Evolutionary conservation across 1,140 invertebrate genomes (phyloP).

Genomic region (Chrysoperla carnea): DNA sequence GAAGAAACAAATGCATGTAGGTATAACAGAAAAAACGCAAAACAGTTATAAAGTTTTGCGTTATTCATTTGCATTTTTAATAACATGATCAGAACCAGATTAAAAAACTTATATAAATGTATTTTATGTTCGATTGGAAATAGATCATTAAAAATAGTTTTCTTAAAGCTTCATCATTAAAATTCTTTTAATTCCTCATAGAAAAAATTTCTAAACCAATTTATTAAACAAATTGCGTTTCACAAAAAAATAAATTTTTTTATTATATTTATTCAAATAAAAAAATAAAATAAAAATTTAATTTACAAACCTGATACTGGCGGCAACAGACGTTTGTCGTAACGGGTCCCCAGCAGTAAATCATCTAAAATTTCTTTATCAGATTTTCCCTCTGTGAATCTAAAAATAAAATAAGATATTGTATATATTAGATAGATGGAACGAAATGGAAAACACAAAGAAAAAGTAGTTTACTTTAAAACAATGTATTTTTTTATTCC

Average conservation of each 20-base stretch:
- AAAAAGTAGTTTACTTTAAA: neutral
- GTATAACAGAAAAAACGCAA: no score
- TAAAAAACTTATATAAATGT: no score
- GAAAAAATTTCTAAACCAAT: no score
- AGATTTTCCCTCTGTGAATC: slow-evolving; percentile 72
- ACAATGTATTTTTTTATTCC: neutral
- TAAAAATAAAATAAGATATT: slow-evolving; percentile 25
- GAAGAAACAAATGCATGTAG: no score
- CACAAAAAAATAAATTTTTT: neutral
- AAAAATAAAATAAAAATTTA: slow-evolving; percentile 1
- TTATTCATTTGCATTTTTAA: no score
- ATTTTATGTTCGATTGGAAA: no score
- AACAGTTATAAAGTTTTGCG: no score
- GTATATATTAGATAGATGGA: neutral
- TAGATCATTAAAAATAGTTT: neutral
- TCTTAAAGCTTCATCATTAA: neutral
- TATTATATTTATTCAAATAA: neutral
- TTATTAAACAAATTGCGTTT: neutral
- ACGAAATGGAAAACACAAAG: slow-evolving; percentile 1
- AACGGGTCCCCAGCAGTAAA: slow-evolving; percentile 57
- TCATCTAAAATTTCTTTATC: slow-evolving; percentile 79
- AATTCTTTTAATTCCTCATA: neutral
- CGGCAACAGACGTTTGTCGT: slow-evolving; percentile 72
- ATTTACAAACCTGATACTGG: slow-evolving; percentile 57
- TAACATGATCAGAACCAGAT: no score